Evolutionary conservation across 2,797 vertebrate genomes (phyloP), one percentile per base, ranked within the genome.

Genomic region (Atherinosoma microstoma): DNA sequence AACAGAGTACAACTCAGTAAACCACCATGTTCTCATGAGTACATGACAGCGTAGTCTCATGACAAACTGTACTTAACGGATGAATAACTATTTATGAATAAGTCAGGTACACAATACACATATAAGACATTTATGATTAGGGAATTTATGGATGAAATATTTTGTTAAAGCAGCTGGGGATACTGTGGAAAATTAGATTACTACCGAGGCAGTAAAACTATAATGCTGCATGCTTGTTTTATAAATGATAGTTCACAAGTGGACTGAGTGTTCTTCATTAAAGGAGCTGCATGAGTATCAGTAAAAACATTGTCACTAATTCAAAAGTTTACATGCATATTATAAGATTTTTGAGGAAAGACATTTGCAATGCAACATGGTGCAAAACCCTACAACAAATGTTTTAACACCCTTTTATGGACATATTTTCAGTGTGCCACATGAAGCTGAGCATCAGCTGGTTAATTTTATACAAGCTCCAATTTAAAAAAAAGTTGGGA

Each of bases 1-100:
- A 87, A 88, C 83, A 85, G 68, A 75, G 70, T 66, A 68, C 76
- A 75, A 71, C 45, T 71, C 56, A 67, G 64, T 66, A 70, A 79
- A 87, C 77, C 78, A 63, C 75, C 34, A 57, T 76, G 54, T 76
- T 85, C 77, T 80, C 78, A 73, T 80, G 27, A 65, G 60, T 66
- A 47, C 68, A 81, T 78, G 62, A 65, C 66, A 71, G 11, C 64
- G 47, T 20, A 63, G 40, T 70, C 40, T 47, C 58, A 64, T 58
- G 75, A 76, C 74, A 85, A 68, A 80, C 67, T 68, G 24, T 11
- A 18, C 70, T 54, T 42, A 45, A 29, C 24, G 65, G 63, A 12
- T 58, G 13, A 69, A 79, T 75, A 70, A 51, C 45, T 56, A 69
- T 76, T 58, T 32, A 53, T 60, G 42, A 76, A 62, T 42, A 49